Evolutionary conservation across 30 jellyfish, hydroid and myxozoan species (phyloP), one percentile per base, ranked within the genome.

Genomic region (Aurelia aurita complex sp. Pacific): DNA sequence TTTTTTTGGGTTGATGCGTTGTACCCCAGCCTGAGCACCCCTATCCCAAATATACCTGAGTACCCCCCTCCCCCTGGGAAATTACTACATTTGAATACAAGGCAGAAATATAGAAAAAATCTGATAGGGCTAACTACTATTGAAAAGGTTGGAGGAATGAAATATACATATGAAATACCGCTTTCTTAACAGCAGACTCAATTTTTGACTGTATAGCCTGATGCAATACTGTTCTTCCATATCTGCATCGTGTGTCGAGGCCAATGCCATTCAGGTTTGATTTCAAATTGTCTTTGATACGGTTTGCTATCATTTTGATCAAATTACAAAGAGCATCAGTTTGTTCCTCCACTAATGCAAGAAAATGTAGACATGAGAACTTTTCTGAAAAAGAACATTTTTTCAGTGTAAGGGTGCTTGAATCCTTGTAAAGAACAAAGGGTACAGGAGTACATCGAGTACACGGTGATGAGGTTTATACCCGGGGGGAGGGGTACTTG

Each of bases 211-310:
- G 63, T 71, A 74, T 74, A 11, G 88, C 85, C 32, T 35, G 51
- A 33, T 85, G 95, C 16, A 85, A 36, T 14, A 89, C 69, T 15
- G 88, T 63, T 14, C 95, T 59, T 38, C 89, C 83, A 66, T 85
- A 77, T 74, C 89, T 43, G 77, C 82, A 88, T 54, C 43, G 42
- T 65, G 60, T 61, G 52, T 85, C 64, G 23, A 83, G 51, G 5
- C 51, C 7, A 2, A 40, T 2, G 51, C 9, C 51, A 40, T 40
- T 40, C 51, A 9, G 51, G 5, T 40, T 40, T 40, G 51, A 1
- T 40, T 40, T 42, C 61, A 83, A 38, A 11, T 60, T 71, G 33
- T 6, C 55, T 18, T 66, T 15, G 55, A 51, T 2, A 13, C 40
- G 32, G 6, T 84, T 38, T 3, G 60, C 50, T 67, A 71, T 35